phyloP scores from a whole-genome alignment of 2,888 invertebrate genomes.

The Cordylochernes scorpioides region DNA sequence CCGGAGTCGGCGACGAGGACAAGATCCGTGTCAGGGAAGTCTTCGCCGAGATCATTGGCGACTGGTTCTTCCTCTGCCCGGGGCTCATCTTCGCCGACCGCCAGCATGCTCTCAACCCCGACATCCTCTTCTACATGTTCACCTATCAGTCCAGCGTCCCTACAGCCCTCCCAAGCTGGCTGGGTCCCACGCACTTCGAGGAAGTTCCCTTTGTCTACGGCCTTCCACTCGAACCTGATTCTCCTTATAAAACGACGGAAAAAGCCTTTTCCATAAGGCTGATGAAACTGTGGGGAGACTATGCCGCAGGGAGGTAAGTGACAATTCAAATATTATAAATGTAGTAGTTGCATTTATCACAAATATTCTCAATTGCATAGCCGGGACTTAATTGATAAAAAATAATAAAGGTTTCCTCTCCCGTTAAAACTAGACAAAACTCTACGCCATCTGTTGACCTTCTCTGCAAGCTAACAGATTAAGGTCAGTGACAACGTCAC shows the following conservation, averaged over 20 bases:
- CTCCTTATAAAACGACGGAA: slow-evolving; percentile 53
- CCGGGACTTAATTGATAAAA: too few species aligned
- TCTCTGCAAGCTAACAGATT: too few species aligned
- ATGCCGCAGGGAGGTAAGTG: slow-evolving; percentile 74
- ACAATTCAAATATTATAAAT: too few species aligned
- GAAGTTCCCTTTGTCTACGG: slow-evolving; percentile 84
- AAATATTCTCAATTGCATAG: too few species aligned
- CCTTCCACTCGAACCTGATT: slow-evolving; percentile 59
- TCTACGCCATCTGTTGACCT: too few species aligned
- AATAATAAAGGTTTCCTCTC: too few species aligned
- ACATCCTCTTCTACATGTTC: too few species aligned
- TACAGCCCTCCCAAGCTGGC: slow-evolving; percentile 49
- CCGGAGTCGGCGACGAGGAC: neutral
- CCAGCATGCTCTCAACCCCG: too few species aligned
- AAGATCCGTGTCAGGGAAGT: neutral
- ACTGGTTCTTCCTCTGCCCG: slow-evolving; percentile 1
- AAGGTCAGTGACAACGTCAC: too few species aligned
- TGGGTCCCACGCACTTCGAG: slow-evolving; percentile 80
- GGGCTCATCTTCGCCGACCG: neutral
- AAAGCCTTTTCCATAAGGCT: slow-evolving; percentile 53
- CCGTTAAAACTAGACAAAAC: too few species aligned
- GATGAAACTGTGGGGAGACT: slow-evolving; percentile 88
- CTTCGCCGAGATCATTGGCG: neutral
- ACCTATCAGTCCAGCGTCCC: too few species aligned
- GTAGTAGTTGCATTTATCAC: too few species aligned